Evolutionary conservation across 2,888 invertebrate species (phyloP), one percentile per base, ranked within the genome.

Genomic region (Macropis europaea): DNA sequence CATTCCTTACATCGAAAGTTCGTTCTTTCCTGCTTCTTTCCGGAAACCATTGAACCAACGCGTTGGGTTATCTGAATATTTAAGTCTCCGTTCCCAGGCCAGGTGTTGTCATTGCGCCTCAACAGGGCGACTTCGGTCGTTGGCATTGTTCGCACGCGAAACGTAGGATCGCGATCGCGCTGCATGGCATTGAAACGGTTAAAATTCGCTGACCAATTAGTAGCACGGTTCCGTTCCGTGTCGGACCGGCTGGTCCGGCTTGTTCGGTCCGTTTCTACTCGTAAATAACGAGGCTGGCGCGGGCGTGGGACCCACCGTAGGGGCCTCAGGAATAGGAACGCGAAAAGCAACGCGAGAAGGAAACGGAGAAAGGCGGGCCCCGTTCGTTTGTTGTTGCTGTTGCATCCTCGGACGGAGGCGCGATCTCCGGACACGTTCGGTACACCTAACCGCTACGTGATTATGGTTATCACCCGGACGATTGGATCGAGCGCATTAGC

Each of bases 401-500:
- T 2, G 45, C 45, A 54, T 56, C 43, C 36, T 45, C 43, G 34
- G n/a, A 40, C 53, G 24, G 36, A 68, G 66, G 67, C 60, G 76
- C 52, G 57, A 62, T 63, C 63, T 50, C 48, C 68, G 66, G 68
- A 67, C 64, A 69, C 74, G 73, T 63, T 48, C 76, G 73, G 61
- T 53, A 61, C 45, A 66, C 62, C 59, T 17, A 56, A 42, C 71
- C 28, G 57, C 60, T 74, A 80, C 82, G 75, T 80, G 84, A 86
- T 85, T 83, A 84, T 81, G 84, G 83, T 83, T 83, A 84, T 84
- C 84, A 79, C 76, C 73, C 59, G 56, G 84, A 63, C 83, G 81
- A 85, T 83, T 82, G 85, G 81, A 84, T 81, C 81, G 78, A 82
- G 76, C 79, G 80, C 81, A 84, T 86, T 86, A 84, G 85, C 82